These are phyloP conservation scores for Meiosimyza platycephala DNA, from an alignment of 2,888 invertebrate genomes.

Conservation along the genomic window DNA sequence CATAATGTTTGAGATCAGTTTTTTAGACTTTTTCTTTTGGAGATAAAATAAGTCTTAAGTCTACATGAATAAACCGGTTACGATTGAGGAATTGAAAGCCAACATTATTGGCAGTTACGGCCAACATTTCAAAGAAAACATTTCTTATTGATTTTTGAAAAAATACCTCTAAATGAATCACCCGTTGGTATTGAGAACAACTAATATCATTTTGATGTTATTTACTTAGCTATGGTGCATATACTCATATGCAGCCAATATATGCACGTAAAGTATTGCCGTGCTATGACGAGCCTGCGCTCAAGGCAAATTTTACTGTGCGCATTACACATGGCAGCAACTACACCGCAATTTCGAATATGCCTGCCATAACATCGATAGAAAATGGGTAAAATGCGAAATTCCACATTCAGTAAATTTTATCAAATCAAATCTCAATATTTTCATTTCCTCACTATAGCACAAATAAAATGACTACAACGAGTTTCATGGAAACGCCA, in stretches of 20 bases:
- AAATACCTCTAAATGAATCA: too few species aligned
- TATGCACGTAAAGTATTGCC: slow-evolving; percentile 76
- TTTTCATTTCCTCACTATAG: not conserved
- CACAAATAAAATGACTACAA: slow-evolving; percentile 39
- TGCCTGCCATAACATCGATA: slow-evolving; percentile 33
- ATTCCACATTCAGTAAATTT: not conserved
- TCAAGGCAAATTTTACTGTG: slow-evolving; percentile 75
- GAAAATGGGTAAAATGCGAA: too few species aligned
- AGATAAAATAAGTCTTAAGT: too few species aligned
- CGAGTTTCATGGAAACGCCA: slow-evolving; percentile 68
- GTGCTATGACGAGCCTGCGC: slow-evolving; percentile 77
- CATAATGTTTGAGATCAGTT: too few species aligned
- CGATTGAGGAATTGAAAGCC: too few species aligned
- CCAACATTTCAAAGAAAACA: not conserved
- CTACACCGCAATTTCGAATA: slow-evolving; percentile 56
- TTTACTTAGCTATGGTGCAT: slow-evolving; percentile 63
- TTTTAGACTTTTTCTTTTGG: too few species aligned
- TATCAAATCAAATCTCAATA: not conserved
- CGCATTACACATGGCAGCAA: slow-evolving; percentile 69
- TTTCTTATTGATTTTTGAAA: not conserved
- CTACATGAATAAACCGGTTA: too few species aligned
- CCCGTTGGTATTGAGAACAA: too few species aligned
- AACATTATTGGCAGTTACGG: too few species aligned
- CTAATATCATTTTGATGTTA: not conserved
- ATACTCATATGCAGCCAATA: slow-evolving; percentile 75